These are phyloP conservation scores for Tympanoctomys barrerae DNA, from an alignment of 2,797 vertebrate species.

Conservation along the genomic window DNA sequence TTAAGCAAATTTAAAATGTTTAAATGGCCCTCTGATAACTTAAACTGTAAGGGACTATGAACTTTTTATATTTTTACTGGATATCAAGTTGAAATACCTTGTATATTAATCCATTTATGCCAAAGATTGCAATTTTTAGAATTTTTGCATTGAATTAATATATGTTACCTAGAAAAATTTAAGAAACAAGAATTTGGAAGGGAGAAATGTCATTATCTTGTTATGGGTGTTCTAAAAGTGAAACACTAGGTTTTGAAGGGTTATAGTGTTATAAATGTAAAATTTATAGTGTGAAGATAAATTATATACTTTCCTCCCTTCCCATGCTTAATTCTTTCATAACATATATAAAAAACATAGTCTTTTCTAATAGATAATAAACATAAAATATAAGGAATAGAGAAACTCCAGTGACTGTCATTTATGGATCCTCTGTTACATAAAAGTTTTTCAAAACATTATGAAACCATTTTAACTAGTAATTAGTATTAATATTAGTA, in stretches of 20 bases:
- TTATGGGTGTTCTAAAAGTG: background rate
- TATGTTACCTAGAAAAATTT: background rate
- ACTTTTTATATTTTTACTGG: slow-evolving; percentile 2
- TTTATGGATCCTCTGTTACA: slow-evolving; percentile 19
- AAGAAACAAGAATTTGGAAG: background rate
- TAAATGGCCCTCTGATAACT: background rate
- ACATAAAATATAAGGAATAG: background rate
- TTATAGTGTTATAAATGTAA: background rate
- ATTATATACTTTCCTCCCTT: background rate
- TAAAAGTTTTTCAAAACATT: slow-evolving; percentile 33
- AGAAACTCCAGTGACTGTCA: background rate
- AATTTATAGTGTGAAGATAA: background rate
- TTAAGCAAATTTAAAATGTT: background rate
- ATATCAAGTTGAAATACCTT: background rate
- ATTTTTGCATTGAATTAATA: background rate
- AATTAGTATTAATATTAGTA: no score
- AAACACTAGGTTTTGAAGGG: background rate
- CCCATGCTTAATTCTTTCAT: background rate
- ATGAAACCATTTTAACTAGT: slow-evolving; percentile 30
- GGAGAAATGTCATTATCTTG: background rate
- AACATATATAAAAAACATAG: slow-evolving; percentile 16
- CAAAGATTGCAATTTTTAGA: background rate
- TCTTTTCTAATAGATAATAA: slow-evolving; percentile 35
- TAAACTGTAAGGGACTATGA: background rate
- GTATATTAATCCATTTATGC: background rate